Evolutionary conservation across 2,888 invertebrate genomes (phyloP).

Genomic region (Hydroisotoma schaefferi): DNA sequence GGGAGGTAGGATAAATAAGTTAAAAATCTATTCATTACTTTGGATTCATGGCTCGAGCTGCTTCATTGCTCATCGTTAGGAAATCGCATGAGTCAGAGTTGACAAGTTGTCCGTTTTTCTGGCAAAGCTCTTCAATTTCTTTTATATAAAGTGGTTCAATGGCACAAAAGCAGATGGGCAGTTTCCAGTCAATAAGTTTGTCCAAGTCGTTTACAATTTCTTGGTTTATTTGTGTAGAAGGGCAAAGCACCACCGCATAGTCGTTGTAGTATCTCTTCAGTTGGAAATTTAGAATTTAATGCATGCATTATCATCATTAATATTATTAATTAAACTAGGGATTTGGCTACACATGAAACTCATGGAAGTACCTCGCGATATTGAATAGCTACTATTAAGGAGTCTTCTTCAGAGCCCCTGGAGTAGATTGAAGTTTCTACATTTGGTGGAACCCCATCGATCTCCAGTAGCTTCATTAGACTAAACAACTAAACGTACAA

Average conservation of each 20-base stretch:
- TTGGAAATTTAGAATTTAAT: neutral
- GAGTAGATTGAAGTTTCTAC: neutral
- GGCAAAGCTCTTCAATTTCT: neutral
- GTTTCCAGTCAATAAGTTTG: slow-evolving; percentile 5
- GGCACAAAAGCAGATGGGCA: slow-evolving; percentile 3
- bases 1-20: too few species aligned
- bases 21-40: neutral
- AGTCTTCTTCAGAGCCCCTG: neutral
- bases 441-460: neutral
- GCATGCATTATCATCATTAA: neutral
- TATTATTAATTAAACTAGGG: neutral
- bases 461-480: neutral
- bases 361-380: neutral
- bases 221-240: neutral
- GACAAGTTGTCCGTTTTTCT: neutral
- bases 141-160: neutral
- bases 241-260: slow-evolving; percentile 1
- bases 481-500: slow-evolving; percentile 4
- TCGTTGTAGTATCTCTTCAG: neutral
- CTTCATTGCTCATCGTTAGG: slow-evolving; percentile 2
- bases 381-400: slow-evolving; percentile 4
- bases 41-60: neutral
- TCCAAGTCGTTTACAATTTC: slow-evolving; percentile 3
- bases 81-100: neutral
- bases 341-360: neutral